Evolutionary conservation across 2,113 vertebrate species (phyloP).

Genomic region (Callionymus lyra): DNA sequence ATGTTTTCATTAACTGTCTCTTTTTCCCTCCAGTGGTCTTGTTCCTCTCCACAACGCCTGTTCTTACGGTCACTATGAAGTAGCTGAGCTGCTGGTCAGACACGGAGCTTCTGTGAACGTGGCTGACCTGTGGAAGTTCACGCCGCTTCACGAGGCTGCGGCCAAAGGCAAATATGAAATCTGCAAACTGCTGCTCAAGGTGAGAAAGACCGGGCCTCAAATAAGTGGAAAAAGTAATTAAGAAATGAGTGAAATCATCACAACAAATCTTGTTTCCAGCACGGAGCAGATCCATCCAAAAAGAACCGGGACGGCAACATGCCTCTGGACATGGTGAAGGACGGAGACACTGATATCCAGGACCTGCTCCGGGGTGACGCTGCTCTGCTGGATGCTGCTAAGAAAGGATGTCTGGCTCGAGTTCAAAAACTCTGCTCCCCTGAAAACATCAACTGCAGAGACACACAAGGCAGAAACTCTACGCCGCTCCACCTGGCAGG

Average conservation of each 20-base stretch:
- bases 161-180: constrained; percentile 99
- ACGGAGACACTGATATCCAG: constrained; percentile 97
- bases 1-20: background rate
- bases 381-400: constrained; percentile 90
- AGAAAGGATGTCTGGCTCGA: constrained; percentile 93
- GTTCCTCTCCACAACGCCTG: constrained; percentile 98
- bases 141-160: constrained; percentile 93
- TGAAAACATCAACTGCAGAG: constrained; percentile 97
- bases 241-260: background rate
- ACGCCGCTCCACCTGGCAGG: constrained; percentile 94
- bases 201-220: no score
- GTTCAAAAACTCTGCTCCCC: constrained; percentile 95
- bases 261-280: constrained; percentile 59
- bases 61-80: constrained; percentile 96
- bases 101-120: constrained; percentile 96
- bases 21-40: constrained; percentile 70
- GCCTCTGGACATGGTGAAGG: constrained; percentile 94
- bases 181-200: constrained; percentile 94
- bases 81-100: constrained; percentile 89
- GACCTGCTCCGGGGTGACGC: constrained; percentile 91
- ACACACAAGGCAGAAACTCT: constrained; percentile 95
- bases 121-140: constrained; percentile 97
- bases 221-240: no score
- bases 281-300: constrained; percentile 95
- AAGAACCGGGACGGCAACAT: constrained; percentile 97